Conservation (phyloP, 2,888 invertebrate species). For the Theodoxus fluviatilis region DNA sequence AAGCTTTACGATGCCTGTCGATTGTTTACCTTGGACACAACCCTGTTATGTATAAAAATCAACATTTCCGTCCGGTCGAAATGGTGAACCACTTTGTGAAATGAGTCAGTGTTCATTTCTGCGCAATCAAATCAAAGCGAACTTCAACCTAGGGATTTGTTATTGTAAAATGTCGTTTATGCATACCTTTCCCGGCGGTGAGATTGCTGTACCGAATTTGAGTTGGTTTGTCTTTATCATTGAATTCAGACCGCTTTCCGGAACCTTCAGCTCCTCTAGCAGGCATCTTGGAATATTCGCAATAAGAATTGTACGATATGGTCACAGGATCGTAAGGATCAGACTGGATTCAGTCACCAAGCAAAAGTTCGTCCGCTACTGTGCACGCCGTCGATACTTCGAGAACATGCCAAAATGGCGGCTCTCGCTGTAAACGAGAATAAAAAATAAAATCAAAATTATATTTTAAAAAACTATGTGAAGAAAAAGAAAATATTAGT, state of each 20-base stretch:
- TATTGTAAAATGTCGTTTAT: background rate
- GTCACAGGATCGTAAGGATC: too few species aligned
- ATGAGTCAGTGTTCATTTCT: too few species aligned
- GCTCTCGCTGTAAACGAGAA: conserved; percentile 22
- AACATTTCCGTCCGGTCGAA: too few species aligned
- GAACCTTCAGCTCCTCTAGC: conserved; percentile 23
- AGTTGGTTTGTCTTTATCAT: conserved; percentile 79
- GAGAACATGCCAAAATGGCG: conserved; percentile 33
- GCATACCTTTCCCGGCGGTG: conserved; percentile 93
- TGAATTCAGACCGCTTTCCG: conserved; percentile 54
- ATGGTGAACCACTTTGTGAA: too few species aligned
- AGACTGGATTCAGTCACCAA: too few species aligned
- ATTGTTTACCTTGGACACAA: too few species aligned
- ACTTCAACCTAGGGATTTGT: background rate
- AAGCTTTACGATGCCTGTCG: too few species aligned
- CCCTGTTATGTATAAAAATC: too few species aligned
- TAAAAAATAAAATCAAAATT: background rate
- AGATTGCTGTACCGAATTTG: conserved; percentile 96
- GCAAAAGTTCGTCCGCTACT: too few species aligned
- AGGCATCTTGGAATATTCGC: conserved; percentile 34
- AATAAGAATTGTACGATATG: too few species aligned
- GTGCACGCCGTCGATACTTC: conserved; percentile 31
- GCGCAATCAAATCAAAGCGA: background rate
- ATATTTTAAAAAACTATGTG: background rate
- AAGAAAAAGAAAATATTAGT: too few species aligned